Conservation (phyloP, 1,140 invertebrate genomes). For the Apis dorsata region DNA sequence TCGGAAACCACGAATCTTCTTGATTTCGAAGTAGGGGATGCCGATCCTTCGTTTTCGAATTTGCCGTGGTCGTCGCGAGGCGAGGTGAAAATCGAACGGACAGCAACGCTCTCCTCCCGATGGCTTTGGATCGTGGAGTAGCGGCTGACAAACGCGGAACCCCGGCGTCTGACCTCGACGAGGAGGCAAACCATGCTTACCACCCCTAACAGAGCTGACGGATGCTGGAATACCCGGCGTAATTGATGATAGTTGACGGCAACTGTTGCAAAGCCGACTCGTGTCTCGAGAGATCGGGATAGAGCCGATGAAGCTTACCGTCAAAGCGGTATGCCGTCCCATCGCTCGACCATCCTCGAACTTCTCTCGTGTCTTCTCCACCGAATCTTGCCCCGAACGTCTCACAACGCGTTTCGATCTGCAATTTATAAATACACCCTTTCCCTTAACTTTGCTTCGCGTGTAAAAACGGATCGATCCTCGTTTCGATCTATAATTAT, state of each 20-base stretch:
- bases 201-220: slow-evolving; percentile 27
- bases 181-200: background rate
- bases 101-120: slow-evolving; percentile 16
- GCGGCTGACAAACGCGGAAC: slow-evolving; percentile 36
- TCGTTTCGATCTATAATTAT: background rate
- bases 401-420: background rate
- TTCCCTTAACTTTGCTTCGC: background rate
- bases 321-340: slow-evolving; percentile 45
- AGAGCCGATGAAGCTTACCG: slow-evolving; percentile 36
- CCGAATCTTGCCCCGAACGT: background rate
- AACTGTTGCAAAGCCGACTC: slow-evolving; percentile 56
- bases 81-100: slow-evolving; percentile 30
- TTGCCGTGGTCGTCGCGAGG: background rate
- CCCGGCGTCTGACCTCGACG: slow-evolving; percentile 11
- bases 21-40: background rate
- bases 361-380: background rate
- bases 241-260: slow-evolving; percentile 58
- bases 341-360: slow-evolving; percentile 43
- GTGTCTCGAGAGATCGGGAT: slow-evolving; percentile 51
- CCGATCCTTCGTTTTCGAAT: slow-evolving; percentile 28
- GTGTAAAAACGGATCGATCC: background rate
- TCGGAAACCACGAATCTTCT: no score
- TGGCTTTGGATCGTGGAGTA: background rate
- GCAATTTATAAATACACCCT: background rate
- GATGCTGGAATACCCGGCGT: slow-evolving; percentile 54